Evolutionary conservation across 2,888 invertebrate species (phyloP).

Genomic region (Heliconius ethilla): DNA sequence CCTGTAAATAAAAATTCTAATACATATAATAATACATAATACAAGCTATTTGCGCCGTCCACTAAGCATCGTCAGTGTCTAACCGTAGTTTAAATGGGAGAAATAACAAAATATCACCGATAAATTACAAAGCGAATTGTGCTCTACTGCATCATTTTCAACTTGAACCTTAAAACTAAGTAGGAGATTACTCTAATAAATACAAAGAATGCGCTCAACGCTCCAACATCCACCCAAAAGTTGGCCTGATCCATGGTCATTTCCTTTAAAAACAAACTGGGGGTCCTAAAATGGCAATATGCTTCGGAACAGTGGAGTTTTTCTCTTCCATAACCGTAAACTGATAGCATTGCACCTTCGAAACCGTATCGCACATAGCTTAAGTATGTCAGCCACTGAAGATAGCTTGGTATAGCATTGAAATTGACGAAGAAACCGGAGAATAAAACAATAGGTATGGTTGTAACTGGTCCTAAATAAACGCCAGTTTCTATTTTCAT

Average conservation of each 20-base stretch:
- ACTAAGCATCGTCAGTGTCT: constrained; percentile 35
- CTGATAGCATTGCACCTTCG: constrained; percentile 94
- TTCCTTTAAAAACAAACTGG: constrained; percentile 91
- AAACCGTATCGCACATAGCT: constrained; percentile 95
- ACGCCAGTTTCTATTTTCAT: constrained; percentile 92
- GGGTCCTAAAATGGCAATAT: constrained; percentile 92
- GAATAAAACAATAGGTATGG: constrained; percentile 95
- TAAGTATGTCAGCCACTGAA: constrained; percentile 94
- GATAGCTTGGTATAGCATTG: constrained; percentile 93
- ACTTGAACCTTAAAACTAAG: constrained; percentile 91
- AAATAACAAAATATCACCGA: constrained; percentile 44
- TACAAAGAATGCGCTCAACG: constrained; percentile 90
- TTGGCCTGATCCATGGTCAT: constrained; percentile 90
- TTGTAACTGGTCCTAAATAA: constrained; percentile 92
- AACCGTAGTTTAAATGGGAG: constrained; percentile 45
- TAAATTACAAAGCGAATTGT: constrained; percentile 49
- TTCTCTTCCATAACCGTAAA: constrained; percentile 93
- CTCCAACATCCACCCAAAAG: constrained; percentile 92
- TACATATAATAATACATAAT: constrained; percentile 26
- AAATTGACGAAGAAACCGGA: constrained; percentile 97
- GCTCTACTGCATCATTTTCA: constrained; percentile 81
- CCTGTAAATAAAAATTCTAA: neutral
- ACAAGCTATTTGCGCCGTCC: constrained; percentile 49
- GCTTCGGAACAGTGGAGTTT: constrained; percentile 90
- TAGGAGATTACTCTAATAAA: constrained; percentile 90